Base-by-base conservation (phyloP, 2,113 vertebrate genomes). In the Zosterops pallidus region DNA sequence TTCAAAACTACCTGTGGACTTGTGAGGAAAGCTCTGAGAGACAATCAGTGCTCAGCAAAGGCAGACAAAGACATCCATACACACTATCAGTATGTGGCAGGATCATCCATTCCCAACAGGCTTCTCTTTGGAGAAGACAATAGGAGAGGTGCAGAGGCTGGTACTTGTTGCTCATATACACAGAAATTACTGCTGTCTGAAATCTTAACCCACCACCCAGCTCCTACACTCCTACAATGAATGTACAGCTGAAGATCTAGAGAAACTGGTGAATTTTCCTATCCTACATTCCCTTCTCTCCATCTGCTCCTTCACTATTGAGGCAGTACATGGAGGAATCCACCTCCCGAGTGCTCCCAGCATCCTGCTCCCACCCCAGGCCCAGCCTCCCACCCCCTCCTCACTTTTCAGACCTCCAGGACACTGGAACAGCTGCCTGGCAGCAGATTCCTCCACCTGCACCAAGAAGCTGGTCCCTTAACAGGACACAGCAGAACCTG, bases 311-410 rank as follows among this genome's bases (percentile, higher is more conserved):
- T 28, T 82, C 33, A 7, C 49, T 71, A 14, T 11, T 2, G 6
- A 33, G 22, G 60, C 49, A 72, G 49, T 7, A 64, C 2, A 6
- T 1, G 19, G 53, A 62, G 22, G 25, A 90, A 42, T 28, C 33
- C n/a, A 42, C 6, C 19, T 31, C 33, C 11, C 0, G 2, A 55
- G 33, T 11, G 53, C 28, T 59, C 15, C 47, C 4, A 2, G 60
- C 41, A 56, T 6, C 29, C 46, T 6, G 3, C 29, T 89, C 59
- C 42, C 9, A 4, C 1, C 42, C 55, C 55, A 63, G 35, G 16
- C 71, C 52, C 62, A 49, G 29, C 25, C 25, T 87, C 52, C 42
- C 83, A 52, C 15, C 10, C 16, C 1, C n/a, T 44, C 31, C 46
- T 57, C 2, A 2, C 35, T 85, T 29, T 3, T 9, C 84, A 94